Evolutionary conservation across 2,113 vertebrate species (phyloP), one percentile per base, ranked within the genome.

Genomic region (Ceyx cyanopectus): DNA sequence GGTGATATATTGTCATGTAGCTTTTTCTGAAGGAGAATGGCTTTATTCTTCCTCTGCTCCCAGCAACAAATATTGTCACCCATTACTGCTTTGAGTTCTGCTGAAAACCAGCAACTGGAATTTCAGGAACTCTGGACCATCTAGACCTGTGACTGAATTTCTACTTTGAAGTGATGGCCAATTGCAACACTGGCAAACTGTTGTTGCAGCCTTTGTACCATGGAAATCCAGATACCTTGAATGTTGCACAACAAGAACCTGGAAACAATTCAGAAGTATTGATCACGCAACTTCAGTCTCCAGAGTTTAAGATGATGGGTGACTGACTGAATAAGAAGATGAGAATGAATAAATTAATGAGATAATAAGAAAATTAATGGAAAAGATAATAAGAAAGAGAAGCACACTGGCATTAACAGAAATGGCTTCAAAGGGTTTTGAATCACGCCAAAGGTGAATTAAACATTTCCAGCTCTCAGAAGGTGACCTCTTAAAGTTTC

Each of bases 1-100:
- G 30, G 37, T 20, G 29, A 12, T 32, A 23, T 4, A 13, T 48
- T 0, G 0, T 18, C 50, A 20, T 2, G 1, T 27, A 66, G 32
- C 81, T 83, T 24, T 37, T 75, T 48, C 45, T 56, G 32, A 69
- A 50, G 16, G 29, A 16, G 60, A 70, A 29, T 12, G 22, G 3
- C 9, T 87, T 66, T 32, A 26, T 23, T 29, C 12, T n/a, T 66
- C 45, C 7, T 51, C 30, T 58, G 56, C 32, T 70, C 60, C 30
- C 43, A 34, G 9, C 26, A n/a, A 2, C 10, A 11, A 19, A 5
- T 5, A 0, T 7, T n/a, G 48, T 34, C 46, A 30, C 12, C 45
- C 23, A 9, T 41, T 57, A 18, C 22, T 78, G 65, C 74, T 50
- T 27, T 9, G 8, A 81, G 57, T 37, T 81, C 74, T 72, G 57